These are phyloP conservation scores for Leptodactylus fallax DNA, from an alignment of 2,797 vertebrate genomes.

Conservation along the genomic window DNA sequence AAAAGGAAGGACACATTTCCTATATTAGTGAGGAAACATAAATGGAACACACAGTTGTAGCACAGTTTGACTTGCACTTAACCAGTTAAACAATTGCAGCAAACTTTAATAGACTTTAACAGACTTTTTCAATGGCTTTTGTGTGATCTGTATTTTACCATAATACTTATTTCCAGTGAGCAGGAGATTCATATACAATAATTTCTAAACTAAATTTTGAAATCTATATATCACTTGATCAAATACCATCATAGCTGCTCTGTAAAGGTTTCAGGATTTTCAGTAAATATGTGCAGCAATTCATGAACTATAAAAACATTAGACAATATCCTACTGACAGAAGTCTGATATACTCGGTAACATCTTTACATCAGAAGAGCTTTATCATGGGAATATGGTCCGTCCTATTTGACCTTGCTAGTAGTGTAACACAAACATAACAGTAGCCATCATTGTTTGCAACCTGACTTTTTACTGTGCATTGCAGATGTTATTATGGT, in stretches of 20 bases:
- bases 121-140: too few species aligned
- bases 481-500: slow-evolving; percentile 1
- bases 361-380: slow-evolving; percentile 4
- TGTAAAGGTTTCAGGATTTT: not conserved
- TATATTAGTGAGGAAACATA: too few species aligned
- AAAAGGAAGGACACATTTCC: too few species aligned
- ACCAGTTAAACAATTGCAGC: too few species aligned
- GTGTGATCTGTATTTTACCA: too few species aligned
- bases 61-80: too few species aligned
- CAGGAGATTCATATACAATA: not conserved
- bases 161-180: not conserved
- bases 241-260: not conserved
- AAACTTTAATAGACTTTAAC: too few species aligned
- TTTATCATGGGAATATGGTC: slow-evolving; percentile 37
- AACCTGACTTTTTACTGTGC: slow-evolving; percentile 22
- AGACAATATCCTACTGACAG: slow-evolving; percentile 1
- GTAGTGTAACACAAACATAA: slow-evolving; percentile 44
- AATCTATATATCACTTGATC: not conserved
- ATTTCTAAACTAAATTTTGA: too few species aligned
- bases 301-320: slow-evolving; percentile 16
- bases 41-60: too few species aligned
- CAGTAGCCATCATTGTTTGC: slow-evolving; percentile 16
- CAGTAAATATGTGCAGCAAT: not conserved
- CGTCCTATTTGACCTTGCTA: slow-evolving; percentile 46
- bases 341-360: slow-evolving; percentile 34